phyloP scores from a whole-genome alignment of 2,113 vertebrate genomes.

The Pseudorhombus dupliciocellatus region DNA sequence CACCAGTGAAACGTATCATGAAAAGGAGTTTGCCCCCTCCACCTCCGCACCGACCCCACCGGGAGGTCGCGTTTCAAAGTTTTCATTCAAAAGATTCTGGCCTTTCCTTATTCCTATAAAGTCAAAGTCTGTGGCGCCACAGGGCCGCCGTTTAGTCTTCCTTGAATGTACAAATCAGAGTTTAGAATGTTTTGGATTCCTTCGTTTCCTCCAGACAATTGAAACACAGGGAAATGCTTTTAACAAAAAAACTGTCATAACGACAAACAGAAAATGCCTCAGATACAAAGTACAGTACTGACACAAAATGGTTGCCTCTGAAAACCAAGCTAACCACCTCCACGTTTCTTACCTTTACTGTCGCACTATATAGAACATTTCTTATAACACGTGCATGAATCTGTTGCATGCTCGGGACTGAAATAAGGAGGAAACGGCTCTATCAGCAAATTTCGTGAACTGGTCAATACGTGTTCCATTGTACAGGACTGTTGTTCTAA shows the following conservation, averaged over 20 bases:
- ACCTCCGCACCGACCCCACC: not conserved
- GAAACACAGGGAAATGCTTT: not conserved
- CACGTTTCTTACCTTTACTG: no score
- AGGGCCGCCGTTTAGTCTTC: conserved; percentile 11
- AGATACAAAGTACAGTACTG: no score
- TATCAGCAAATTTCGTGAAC: no score
- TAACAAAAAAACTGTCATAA: no score
- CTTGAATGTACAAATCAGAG: not conserved
- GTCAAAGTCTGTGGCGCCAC: conserved; percentile 3
- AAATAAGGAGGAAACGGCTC: no score
- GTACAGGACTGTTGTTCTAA: not conserved
- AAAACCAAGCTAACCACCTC: no score
- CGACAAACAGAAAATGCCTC: no score
- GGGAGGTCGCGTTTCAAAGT: conserved; percentile 6
- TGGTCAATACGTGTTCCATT: no score
- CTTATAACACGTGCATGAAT: no score
- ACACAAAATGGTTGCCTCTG: no score
- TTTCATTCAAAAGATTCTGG: not conserved
- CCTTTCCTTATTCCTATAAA: not conserved
- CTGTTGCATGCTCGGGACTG: no score
- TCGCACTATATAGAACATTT: no score
- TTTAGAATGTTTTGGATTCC: not conserved
- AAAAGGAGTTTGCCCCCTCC: not conserved
- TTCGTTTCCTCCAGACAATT: not conserved
- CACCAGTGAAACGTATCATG: conserved; percentile 23